Conservation (phyloP, 2,797 vertebrate genomes). For the Sebastes trivittatus region DNA sequence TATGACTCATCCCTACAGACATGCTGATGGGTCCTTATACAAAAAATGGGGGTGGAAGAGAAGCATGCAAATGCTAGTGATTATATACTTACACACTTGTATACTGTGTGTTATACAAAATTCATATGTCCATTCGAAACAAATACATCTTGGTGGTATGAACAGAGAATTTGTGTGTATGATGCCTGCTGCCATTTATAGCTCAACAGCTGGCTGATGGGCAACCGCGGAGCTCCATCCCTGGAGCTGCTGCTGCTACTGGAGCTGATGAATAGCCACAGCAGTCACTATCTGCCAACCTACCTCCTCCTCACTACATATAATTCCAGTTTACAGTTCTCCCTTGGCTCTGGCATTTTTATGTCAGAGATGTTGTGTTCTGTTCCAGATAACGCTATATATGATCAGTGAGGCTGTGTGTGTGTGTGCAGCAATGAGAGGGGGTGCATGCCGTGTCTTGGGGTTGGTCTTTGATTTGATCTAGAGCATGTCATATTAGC, state of each 20-base stretch:
- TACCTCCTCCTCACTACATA: conserved; percentile 26
- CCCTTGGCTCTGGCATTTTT: conserved; percentile 24
- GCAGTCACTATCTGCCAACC: conserved; percentile 23
- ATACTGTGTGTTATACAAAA: neutral
- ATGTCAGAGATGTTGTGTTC: conserved; percentile 19
- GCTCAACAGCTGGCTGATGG: conserved; percentile 53
- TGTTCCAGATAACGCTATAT: conserved; percentile 8
- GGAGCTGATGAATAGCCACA: conserved; percentile 49
- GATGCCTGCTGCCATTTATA: conserved; percentile 48
- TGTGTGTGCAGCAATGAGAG: neutral
- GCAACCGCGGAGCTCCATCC: conserved; percentile 5
- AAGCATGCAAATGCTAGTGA: neutral
- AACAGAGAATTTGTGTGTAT: conserved; percentile 11
- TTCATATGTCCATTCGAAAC: neutral
- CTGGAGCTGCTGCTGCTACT: conserved; percentile 36
- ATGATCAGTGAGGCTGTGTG: conserved; percentile 1
- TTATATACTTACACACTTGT: neutral
- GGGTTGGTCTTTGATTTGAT: neutral
- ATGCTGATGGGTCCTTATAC: neutral
- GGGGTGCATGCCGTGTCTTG: neutral
- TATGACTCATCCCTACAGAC: neutral
- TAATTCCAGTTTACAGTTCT: conserved; percentile 46
- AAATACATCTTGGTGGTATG: neutral
- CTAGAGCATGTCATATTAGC: neutral
- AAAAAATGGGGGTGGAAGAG: neutral